Percentiles rank a stretch among this genome's conserved stretches.
Conservation (phyloP, 2,888 invertebrate species). For the Melipona bicolor region DNA sequence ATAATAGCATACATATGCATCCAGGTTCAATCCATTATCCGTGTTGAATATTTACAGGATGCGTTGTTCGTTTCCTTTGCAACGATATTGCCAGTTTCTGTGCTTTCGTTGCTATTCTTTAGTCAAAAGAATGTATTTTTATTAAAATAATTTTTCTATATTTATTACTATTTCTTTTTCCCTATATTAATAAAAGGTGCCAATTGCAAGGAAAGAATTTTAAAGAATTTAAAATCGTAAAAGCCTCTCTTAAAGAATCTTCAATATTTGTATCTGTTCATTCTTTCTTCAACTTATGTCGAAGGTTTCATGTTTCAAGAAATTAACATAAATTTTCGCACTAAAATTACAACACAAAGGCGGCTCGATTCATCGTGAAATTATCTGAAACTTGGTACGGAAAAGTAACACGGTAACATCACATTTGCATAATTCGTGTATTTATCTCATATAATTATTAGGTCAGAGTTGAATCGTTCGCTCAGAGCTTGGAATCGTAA, state of each 20-base stretch:
- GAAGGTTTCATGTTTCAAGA: not conserved
- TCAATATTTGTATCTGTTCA: not conserved
- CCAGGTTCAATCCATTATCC: not conserved
- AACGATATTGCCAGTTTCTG: too few species aligned
- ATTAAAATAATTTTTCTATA: not conserved
- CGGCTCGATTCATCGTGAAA: not conserved
- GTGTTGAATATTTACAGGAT: not conserved
- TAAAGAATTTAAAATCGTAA: too few species aligned
- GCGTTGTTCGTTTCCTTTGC: not conserved
- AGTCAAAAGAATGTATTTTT: not conserved
- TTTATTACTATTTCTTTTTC: not conserved
- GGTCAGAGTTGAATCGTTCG: not conserved
- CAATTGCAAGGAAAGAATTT: not conserved
- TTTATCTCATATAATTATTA: not conserved
- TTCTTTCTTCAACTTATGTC: not conserved
- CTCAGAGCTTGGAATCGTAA: not conserved
- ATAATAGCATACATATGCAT: constrained; percentile 2
- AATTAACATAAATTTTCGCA: not conserved
- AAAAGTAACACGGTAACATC: not conserved
- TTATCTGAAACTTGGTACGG: not conserved
- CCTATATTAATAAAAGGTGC: not conserved
- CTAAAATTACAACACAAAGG: not conserved
- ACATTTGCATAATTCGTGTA: constrained; percentile 5
- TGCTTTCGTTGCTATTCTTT: not conserved
- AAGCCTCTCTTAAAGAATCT: not conserved